Conservation (phyloP, 2,113 vertebrate species). For the Trachemys scripta region DNA sequence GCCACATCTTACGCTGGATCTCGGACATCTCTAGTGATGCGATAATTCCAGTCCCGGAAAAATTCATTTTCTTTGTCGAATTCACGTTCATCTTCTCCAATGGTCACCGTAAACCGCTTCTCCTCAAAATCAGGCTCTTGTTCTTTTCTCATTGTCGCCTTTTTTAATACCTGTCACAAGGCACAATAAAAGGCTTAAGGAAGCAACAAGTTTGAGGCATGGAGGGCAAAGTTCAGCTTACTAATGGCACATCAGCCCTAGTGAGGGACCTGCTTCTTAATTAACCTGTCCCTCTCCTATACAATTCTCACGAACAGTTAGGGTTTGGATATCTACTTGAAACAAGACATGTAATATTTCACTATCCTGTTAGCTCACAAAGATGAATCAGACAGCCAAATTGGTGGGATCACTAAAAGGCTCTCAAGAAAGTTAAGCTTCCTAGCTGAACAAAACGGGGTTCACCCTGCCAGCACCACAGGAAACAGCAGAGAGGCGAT, state of each 20-base stretch:
- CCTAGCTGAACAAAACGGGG: background rate
- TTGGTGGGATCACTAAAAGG: background rate
- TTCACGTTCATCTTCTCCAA: conserved; percentile 95
- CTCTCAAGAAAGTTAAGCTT: background rate
- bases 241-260: background rate
- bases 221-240: rapidly evolving
- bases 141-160: conserved; percentile 97
- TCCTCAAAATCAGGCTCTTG: conserved; percentile 99
- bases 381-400: background rate
- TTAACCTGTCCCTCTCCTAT: background rate
- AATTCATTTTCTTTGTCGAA: conserved; percentile 99
- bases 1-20: conserved; percentile 83
- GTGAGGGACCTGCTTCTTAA: background rate
- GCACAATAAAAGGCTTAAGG: background rate
- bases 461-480: background rate
- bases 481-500: background rate
- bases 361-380: background rate
- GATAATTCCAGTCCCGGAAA: conserved; percentile 95
- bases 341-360: background rate
- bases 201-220: background rate
- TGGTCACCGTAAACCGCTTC: conserved; percentile 97
- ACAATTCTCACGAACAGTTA: rapidly evolving
- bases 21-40: conserved; percentile 90
- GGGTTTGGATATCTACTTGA: background rate
- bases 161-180: conserved; percentile 90